Conservation (phyloP, 1,140 invertebrate genomes). For the Amyelois transitella region DNA sequence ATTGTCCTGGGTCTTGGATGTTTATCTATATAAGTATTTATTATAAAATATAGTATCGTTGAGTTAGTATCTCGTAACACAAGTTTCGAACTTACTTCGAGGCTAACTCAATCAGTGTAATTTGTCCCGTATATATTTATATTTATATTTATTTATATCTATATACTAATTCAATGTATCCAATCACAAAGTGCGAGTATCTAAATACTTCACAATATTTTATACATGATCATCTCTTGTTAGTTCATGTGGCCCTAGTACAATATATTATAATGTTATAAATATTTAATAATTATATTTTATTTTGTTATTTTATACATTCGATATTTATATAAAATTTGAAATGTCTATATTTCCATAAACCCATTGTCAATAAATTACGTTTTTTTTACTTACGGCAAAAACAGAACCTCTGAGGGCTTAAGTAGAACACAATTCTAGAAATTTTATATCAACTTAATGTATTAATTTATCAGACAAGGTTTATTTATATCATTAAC, state of each 20-base stretch:
- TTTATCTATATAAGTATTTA: too few relatives aligned
- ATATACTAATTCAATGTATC: background rate
- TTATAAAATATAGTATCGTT: too few relatives aligned
- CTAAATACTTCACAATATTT: background rate
- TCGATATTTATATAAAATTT: background rate
- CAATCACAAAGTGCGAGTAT: background rate
- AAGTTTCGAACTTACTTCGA: too few relatives aligned
- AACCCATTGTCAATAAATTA: background rate
- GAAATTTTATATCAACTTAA: too few relatives aligned
- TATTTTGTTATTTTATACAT: background rate
- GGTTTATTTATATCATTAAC: background rate
- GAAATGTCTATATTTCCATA: background rate
- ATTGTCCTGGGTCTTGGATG: too few relatives aligned
- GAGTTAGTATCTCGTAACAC: too few relatives aligned
- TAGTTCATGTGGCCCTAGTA: background rate
- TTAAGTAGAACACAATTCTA: too few relatives aligned
- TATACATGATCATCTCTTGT: background rate
- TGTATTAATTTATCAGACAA: too few relatives aligned
- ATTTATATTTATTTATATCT: too few relatives aligned
- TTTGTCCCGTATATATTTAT: too few relatives aligned
- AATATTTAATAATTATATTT: background rate
- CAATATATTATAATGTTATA: background rate
- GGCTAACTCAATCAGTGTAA: too few relatives aligned
- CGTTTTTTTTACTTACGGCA: background rate
- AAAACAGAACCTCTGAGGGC: background rate